Percentiles rank a stretch among this genome's conserved stretches.
Evolutionary conservation across 2,113 vertebrate genomes (phyloP).

Genomic region (Siphamia tubifer): DNA sequence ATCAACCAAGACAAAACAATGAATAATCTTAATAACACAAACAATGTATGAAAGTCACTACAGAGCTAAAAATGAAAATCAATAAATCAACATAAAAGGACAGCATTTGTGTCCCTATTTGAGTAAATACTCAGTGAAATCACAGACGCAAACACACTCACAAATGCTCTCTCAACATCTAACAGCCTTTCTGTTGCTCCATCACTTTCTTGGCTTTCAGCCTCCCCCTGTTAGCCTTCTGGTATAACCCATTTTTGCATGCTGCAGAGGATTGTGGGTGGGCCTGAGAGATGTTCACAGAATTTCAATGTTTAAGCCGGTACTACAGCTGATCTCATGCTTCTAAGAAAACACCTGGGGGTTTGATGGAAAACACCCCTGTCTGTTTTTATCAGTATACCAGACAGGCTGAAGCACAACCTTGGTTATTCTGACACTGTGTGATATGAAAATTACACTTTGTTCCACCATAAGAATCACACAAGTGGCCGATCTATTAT

Average conservation of each 20-base stretch:
- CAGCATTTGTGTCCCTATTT: constrained; percentile 15
- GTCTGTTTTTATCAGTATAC: not conserved
- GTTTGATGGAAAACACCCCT: not conserved
- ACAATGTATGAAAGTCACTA: constrained; percentile 37
- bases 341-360: not conserved
- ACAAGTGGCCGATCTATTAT: not conserved
- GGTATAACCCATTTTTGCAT: not conserved
- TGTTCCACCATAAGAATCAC: not conserved
- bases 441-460: too few species aligned
- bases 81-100: constrained; percentile 32
- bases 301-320: too few species aligned
- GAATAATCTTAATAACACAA: constrained; percentile 28
- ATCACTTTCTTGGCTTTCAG: not conserved
- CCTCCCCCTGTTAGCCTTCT: constrained; percentile 8
- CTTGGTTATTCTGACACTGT: not conserved
- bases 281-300: constrained; percentile 4
- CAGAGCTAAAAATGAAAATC: constrained; percentile 22
- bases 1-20: constrained; percentile 5
- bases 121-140: constrained; percentile 65
- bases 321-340: not conserved
- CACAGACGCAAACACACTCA: constrained; percentile 49
- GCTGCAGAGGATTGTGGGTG: not conserved
- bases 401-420: not conserved
- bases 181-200: not conserved
- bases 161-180: constrained; percentile 1